A percentile compares a stretch with the other conserved stretches of the same genome.
Evolutionary conservation across 2,113 vertebrate species (phyloP).

Genomic region (Emydocephalus ijimae): DNA sequence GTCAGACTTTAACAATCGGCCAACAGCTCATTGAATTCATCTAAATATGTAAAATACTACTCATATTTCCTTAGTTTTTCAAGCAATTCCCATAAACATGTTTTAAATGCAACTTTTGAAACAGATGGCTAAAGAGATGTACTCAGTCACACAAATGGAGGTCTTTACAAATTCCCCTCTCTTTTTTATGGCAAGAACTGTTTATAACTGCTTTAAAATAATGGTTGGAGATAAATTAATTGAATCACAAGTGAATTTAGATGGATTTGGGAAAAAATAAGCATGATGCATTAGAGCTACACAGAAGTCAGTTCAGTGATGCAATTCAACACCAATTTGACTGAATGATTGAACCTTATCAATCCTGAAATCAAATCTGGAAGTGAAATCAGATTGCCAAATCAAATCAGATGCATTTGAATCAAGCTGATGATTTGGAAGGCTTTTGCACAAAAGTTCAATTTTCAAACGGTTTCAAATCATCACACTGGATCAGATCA

Average conservation of each 20-base stretch:
- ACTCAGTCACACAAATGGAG: neutral
- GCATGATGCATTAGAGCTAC: neutral
- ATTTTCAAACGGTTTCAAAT: neutral
- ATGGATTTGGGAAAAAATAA: neutral
- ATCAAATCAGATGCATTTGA: neutral
- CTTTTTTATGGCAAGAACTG: neutral
- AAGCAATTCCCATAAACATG: conserved; percentile 55
- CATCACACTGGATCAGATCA: neutral
- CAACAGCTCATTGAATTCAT: conserved; percentile 40
- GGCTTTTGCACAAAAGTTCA: neutral
- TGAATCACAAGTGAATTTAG: neutral
- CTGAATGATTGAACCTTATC: neutral
- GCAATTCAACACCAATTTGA: neutral
- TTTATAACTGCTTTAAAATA: neutral
- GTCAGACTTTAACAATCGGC: neutral
- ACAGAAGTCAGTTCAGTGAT: neutral
- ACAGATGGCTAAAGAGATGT: conserved; percentile 34
- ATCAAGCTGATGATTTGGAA: neutral
- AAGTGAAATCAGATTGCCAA: neutral
- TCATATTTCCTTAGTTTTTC: conserved; percentile 42
- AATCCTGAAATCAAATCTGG: neutral
- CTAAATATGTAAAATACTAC: conserved; percentile 60
- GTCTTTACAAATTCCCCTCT: neutral
- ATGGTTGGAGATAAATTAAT: neutral
- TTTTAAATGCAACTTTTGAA: conserved; percentile 57